Evolutionary conservation across 2,888 invertebrate genomes (phyloP).

Genomic region (Pammene fasciana): DNA sequence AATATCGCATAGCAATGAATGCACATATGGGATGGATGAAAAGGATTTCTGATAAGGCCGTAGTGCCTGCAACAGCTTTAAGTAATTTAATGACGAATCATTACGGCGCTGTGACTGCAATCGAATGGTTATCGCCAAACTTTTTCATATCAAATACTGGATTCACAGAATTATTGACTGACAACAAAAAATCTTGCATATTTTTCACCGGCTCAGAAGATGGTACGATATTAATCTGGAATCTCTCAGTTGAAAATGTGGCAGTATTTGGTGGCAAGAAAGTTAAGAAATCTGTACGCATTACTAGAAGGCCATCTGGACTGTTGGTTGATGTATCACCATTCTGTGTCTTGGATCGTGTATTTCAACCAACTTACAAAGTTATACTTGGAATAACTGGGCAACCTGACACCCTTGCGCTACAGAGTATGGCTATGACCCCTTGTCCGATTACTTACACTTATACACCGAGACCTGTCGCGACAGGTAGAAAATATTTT

Average conservation of each 20-base stretch:
- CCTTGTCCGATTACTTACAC: conserved; percentile 63
- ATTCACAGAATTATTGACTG: conserved; percentile 62
- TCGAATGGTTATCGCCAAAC: conserved; percentile 87
- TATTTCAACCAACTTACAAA: conserved; percentile 85
- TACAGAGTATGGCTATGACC: conserved; percentile 74
- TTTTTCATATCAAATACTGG: conserved; percentile 85
- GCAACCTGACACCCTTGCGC: conserved; percentile 64
- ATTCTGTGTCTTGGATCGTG: conserved; percentile 83
- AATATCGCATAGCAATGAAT: conserved; percentile 84
- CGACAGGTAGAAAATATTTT: conserved; percentile 73
- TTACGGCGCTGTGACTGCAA: conserved; percentile 84
- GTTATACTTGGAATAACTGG: conserved; percentile 75
- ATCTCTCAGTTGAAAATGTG: conserved; percentile 82
- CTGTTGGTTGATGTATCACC: conserved; percentile 84
- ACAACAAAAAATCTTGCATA: conserved; percentile 78
- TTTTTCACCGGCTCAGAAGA: conserved; percentile 87
- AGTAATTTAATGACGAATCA: conserved; percentile 86
- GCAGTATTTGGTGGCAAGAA: conserved; percentile 64
- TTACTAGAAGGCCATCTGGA: conserved; percentile 81
- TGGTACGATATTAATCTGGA: conserved; percentile 88
- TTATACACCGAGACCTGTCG: conserved; percentile 60
- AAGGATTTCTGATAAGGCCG: conserved; percentile 81
- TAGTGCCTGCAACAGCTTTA: conserved; percentile 84
- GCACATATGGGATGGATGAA: conserved; percentile 88
- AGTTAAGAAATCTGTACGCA: conserved; percentile 73